A percentile compares a stretch with the other conserved stretches of the same genome.
phyloP scores from a whole-genome alignment of 2,113 vertebrate genomes.

The Malurus cyaneus region DNA sequence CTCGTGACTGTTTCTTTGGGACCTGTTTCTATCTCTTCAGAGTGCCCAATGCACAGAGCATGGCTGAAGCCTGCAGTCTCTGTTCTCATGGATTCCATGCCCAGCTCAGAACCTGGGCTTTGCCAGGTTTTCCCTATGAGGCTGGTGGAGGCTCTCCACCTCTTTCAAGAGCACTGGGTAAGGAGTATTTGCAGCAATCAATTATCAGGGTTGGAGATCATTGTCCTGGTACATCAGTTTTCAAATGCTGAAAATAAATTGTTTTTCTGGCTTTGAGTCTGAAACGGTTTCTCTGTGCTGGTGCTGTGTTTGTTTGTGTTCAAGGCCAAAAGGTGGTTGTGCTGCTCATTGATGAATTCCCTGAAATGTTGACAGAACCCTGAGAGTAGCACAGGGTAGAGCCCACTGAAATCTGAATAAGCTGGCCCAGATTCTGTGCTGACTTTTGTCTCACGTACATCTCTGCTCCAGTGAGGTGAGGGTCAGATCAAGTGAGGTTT shows the following conservation, averaged over 20 bases:
- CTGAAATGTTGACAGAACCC: not conserved
- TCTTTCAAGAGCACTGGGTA: not conserved
- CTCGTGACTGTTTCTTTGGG: not conserved
- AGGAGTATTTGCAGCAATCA: not conserved
- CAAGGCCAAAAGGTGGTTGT: slow-evolving; percentile 20
- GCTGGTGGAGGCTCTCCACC: not conserved
- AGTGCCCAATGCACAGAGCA: not conserved
- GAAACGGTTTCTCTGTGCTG: not conserved
- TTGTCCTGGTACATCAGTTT: not conserved
- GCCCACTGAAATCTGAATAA: not conserved
- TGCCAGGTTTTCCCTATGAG: not conserved
- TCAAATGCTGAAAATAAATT: slow-evolving; percentile 13
- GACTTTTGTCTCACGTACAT: not conserved
- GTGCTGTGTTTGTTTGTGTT: not conserved
- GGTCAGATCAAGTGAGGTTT: not conserved
- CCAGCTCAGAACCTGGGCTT: not conserved
- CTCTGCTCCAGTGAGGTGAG: not conserved
- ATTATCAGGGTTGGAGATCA: not conserved
- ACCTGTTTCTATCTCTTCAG: not conserved
- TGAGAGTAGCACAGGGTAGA: not conserved
- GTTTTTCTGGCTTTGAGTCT: not conserved
- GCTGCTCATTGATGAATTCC: not conserved
- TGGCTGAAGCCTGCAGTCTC: slow-evolving; percentile 8
- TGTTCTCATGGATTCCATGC: not conserved
- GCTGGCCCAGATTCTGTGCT: not conserved